Conservation (phyloP, 2,113 vertebrate genomes). For the Dasypus novemcinctus region DNA sequence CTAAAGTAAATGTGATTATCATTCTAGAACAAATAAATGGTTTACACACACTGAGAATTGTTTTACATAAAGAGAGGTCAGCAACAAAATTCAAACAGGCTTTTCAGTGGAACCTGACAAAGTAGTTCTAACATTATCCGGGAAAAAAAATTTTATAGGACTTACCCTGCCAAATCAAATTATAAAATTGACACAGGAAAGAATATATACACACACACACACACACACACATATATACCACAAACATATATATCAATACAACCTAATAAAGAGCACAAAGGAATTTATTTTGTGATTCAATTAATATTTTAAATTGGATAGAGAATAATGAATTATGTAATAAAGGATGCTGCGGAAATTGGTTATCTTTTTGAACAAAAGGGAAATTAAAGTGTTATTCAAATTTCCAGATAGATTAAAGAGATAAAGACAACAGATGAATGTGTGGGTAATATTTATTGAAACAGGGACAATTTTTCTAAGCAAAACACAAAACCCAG, state of each 20-base stretch:
- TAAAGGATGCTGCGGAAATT: neutral
- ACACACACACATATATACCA: neutral
- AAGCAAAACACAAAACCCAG: neutral
- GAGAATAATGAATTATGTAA: neutral
- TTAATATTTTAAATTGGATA: neutral
- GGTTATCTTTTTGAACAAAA: neutral
- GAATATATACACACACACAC: neutral
- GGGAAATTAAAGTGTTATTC: neutral
- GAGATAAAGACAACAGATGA: neutral
- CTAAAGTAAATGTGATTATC: neutral
- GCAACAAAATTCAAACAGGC: neutral
- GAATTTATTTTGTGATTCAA: neutral
- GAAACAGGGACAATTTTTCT: neutral
- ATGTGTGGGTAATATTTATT: neutral
- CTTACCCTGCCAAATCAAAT: neutral
- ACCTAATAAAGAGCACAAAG: neutral
- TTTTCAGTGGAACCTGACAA: neutral
- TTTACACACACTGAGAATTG: neutral
- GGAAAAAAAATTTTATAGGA: neutral
- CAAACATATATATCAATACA: neutral
- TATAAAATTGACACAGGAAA: neutral
- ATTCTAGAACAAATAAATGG: neutral
- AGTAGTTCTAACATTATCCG: neutral
- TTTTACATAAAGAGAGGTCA: neutral
- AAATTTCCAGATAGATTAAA: neutral